A percentile compares a stretch with the other conserved stretches of the same genome.
Evolutionary conservation across 2,797 vertebrate species (phyloP).

Genomic region (Pseudopleuronectes americanus): DNA sequence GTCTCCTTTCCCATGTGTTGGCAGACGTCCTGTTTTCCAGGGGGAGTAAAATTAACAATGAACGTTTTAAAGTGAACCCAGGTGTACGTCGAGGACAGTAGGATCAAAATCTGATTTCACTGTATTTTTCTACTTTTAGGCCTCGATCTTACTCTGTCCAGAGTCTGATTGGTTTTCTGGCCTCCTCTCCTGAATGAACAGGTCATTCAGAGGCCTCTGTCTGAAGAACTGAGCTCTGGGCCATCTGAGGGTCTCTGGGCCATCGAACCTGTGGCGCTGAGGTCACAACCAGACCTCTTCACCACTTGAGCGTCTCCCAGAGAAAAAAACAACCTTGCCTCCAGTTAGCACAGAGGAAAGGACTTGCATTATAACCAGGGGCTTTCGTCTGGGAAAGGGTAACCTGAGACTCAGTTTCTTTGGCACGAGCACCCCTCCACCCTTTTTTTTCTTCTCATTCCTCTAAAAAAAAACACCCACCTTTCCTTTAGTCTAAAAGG

Average conservation of each 20-base stretch:
- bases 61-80: conserved; percentile 67
- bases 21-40: conserved; percentile 59
- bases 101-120: conserved; percentile 14
- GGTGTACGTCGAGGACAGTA: conserved; percentile 51
- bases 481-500: conserved; percentile 43
- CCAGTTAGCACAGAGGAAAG: conserved; percentile 50
- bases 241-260: conserved; percentile 15
- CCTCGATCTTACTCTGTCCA: neutral
- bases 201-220: conserved; percentile 4
- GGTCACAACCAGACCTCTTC: conserved; percentile 54
- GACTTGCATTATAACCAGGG: conserved; percentile 64
- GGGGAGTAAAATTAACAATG: conserved; percentile 54
- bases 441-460: conserved; percentile 25
- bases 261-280: conserved; percentile 40
- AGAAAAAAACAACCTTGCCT: conserved; percentile 32
- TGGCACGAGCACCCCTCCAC: conserved; percentile 26
- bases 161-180: conserved; percentile 7
- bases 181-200: conserved; percentile 1
- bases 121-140: conserved; percentile 5
- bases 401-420: conserved; percentile 74
- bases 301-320: conserved; percentile 38
- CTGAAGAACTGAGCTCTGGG: conserved; percentile 29
- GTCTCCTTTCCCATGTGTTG: conserved; percentile 52
- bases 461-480: conserved; percentile 48
- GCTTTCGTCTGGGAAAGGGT: conserved; percentile 57